A percentile compares a stretch with the other conserved stretches of the same genome.
These are phyloP conservation scores for Solen grandis DNA, from an alignment of 1,140 invertebrate genomes.

Conservation along the genomic window DNA sequence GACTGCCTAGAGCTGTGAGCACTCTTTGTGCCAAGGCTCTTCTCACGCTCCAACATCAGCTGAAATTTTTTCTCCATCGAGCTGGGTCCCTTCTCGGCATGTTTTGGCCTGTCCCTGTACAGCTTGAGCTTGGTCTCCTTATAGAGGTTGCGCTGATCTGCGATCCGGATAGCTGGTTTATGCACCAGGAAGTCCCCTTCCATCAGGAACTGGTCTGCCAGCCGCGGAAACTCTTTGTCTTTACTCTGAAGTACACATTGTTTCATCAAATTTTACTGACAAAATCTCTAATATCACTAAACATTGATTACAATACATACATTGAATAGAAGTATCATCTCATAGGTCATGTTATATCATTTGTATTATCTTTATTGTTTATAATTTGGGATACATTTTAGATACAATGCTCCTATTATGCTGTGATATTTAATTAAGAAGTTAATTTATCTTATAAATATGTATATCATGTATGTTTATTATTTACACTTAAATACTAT, in stretches of 20 bases:
- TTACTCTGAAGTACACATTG: constrained; percentile 63
- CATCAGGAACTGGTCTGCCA: constrained; percentile 63
- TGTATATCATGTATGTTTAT: too few species aligned
- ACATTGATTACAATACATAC: too few species aligned
- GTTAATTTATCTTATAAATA: too few species aligned
- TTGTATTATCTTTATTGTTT: too few species aligned
- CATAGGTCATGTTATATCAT: too few species aligned
- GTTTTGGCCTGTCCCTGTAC: constrained; percentile 68
- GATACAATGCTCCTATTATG: too few species aligned
- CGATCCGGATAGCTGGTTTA: constrained; percentile 71
- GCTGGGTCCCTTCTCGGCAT: constrained; percentile 64
- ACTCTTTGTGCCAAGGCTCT: constrained; percentile 50
- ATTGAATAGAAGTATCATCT: too few species aligned
- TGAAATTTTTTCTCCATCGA: constrained; percentile 70
- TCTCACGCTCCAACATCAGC: constrained; percentile 72
- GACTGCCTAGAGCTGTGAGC: constrained; percentile 33
- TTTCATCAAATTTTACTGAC: too few species aligned
- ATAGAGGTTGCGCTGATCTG: constrained; percentile 75
- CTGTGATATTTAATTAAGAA: too few species aligned
- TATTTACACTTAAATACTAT: too few species aligned
- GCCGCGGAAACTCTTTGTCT: constrained; percentile 70
- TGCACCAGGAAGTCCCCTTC: constrained; percentile 53
- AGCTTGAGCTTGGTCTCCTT: constrained; percentile 76
- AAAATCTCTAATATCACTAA: too few species aligned
- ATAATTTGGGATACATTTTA: too few species aligned